Base-by-base conservation (phyloP, 2,797 vertebrate species). In the Sebastes hubbsi region DNA sequence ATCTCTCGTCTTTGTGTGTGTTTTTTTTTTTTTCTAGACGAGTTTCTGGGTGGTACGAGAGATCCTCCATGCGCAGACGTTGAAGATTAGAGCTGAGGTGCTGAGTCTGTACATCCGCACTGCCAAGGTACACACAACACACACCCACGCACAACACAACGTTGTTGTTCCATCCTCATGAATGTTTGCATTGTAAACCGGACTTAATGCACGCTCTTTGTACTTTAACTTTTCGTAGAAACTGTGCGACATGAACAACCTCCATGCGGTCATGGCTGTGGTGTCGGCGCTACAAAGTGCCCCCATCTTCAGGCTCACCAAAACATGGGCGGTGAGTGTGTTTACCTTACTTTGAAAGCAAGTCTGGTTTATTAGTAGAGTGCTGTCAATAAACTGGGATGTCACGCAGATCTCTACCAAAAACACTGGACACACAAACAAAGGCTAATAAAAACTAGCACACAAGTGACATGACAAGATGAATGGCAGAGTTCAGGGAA, bases 41-140 rank as follows among this genome's bases (percentile, higher is more conserved):
- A 99, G 97, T 94, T 99, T 99, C 96, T 99, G 99, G 99, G 98
- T 99, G 82, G 98, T 99, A 84, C 96, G 98, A 95, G 99, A 99
- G 94, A 99, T 99, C 93, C 97, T 99, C 82, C 98, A 99, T 27
- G 98, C 99, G 27, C 99, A 99, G 75, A 99, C 98, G 3, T 93
- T 99, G 94, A 99, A 99, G 96, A 99, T 99, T 93, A 95, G 99
- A 96, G 98, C 99, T 2, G 99, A 99, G 90, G 98, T 99, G 93
- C 90, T 99, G 95, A 99, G 98, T 95, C 97, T 98, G 89, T 99
- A 99, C 93, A 99, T 99, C 89, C 98, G 98, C 95, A 99, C 98
- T 84, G 99, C 98, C 6, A 99, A 99, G 98, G 99, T 99, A 97
- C 34, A 94, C 30, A 29, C 29, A 27, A 5, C 27, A 11, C 29